Percentiles rank a stretch among this genome's conserved stretches.
Conservation (phyloP, 2,113 vertebrate species). For the Sebastes fasciatus region DNA sequence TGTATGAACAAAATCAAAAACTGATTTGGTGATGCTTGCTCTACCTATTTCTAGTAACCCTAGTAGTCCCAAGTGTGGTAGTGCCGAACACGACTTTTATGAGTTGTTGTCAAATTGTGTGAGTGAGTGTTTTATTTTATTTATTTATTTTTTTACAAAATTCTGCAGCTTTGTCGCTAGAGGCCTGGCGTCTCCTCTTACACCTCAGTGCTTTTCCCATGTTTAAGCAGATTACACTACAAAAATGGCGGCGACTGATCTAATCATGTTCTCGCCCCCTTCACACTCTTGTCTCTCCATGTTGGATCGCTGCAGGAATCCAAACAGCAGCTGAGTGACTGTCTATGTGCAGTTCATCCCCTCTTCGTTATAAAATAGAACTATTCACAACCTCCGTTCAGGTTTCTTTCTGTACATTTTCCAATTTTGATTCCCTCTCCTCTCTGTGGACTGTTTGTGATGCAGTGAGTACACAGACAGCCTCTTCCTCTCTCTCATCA, state of each 20-base stretch:
- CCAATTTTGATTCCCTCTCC: constrained; percentile 19
- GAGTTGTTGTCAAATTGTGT: not conserved
- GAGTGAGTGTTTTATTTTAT: not conserved
- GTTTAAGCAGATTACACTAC: constrained; percentile 59
- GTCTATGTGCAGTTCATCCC: constrained; percentile 7
- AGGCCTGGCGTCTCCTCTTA: constrained; percentile 23
- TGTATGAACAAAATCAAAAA: not conserved
- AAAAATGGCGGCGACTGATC: constrained; percentile 34
- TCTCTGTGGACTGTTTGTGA: constrained; percentile 35
- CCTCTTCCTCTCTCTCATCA: constrained; percentile 33
- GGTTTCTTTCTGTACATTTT: constrained; percentile 4
- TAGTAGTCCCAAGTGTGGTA: not conserved
- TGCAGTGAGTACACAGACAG: constrained; percentile 22
- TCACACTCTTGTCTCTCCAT: constrained; percentile 22
- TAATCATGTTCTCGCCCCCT: constrained; percentile 47
- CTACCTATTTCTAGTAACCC: not conserved
- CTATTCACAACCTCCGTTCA: not conserved
- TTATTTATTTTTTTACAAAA: not conserved
- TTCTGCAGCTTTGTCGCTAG: not conserved
- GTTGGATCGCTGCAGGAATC: not conserved
- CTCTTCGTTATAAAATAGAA: constrained; percentile 15
- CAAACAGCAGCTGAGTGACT: constrained; percentile 7
- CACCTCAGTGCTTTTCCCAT: constrained; percentile 37
- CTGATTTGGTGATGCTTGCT: not conserved
- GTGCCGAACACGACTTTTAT: not conserved